Base-by-base conservation (phyloP, 2,797 vertebrate genomes). In the Enteromius radiatus region DNA sequence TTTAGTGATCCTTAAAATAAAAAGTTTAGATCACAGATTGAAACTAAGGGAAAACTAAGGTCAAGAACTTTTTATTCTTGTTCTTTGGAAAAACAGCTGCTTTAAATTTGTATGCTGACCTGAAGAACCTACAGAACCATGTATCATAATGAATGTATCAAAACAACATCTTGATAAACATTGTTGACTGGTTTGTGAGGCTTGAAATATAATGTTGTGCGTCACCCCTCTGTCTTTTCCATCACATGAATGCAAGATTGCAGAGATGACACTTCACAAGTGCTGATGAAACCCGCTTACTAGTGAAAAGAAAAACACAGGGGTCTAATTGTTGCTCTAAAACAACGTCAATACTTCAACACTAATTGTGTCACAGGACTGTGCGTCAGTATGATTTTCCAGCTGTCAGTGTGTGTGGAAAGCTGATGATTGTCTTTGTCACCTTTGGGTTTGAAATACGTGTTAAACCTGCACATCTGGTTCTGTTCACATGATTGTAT, bases 391-490 rank as follows among this genome's bases (percentile, higher is more conserved):
- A 3, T 10, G 26, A 17, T 28, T 77, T 59, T 69, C 63, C 47
- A 26, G 17, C 3, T 76, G 63, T 54, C 17, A 12, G 33, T 31
- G 70, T 75, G n/a, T 54, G 33, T 47, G 69, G 28, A 81, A 71
- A 81, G 31, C 43, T 26, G 4, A 69, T 1, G 21, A 69, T 38
- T 68, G 45, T 67, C 31, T 74, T 65, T 33, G 17, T 52, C n/a
- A 23, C 2, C 43, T 33, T 68, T 61, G 31, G 19, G 61, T 61
- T 38, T 54, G n/a, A 78, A 26, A 45, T 28, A 68, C 54, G 82
- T 52, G 83, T 45, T 80, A 36, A 82, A 87, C 86, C 84, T 82
- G 86, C 21, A 80, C 19, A 67, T 75, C 86, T 76, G 82, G 84
- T 84, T 87, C 19, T 47, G 47, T n/a, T 81, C 59, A 26, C 41